These are phyloP conservation scores for Palaemon carinicauda DNA, from an alignment of 1,140 invertebrate species.

Conservation along the genomic window DNA sequence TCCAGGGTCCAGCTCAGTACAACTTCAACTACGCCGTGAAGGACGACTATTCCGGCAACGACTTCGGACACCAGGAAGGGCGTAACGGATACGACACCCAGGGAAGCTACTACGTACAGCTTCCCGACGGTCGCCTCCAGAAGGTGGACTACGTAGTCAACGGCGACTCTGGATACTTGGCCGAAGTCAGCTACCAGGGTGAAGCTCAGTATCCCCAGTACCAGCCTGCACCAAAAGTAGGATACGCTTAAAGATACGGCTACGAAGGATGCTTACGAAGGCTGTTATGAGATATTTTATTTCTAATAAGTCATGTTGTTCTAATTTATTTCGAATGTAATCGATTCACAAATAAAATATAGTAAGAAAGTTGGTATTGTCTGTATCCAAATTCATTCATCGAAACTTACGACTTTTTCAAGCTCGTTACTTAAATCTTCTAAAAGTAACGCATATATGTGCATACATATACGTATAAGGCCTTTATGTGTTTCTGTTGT, in stretches of 20 bases:
- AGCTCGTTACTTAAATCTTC: neutral
- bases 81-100: conserved; percentile 29
- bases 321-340: no score
- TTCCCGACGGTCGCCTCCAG: conserved; percentile 35
- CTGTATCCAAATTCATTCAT: no score
- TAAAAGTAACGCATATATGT: no score
- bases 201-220: conserved; percentile 33
- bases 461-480: no score
- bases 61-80: conserved; percentile 17
- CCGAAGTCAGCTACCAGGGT: conserved; percentile 6
- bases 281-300: no score
- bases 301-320: no score
- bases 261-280: no score
- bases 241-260: neutral
- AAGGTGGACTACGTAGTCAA: conserved; percentile 6
- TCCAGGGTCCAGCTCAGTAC: conserved; percentile 13
- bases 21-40: conserved; percentile 30
- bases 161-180: conserved; percentile 36
- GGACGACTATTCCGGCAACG: conserved; percentile 29
- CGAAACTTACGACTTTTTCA: no score
- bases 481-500: no score
- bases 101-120: conserved; percentile 14
- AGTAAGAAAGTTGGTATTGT: no score
- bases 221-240: no score
- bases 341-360: no score